Base-by-base conservation (phyloP, 2,888 invertebrate species). In the Byasa hedistus region DNA sequence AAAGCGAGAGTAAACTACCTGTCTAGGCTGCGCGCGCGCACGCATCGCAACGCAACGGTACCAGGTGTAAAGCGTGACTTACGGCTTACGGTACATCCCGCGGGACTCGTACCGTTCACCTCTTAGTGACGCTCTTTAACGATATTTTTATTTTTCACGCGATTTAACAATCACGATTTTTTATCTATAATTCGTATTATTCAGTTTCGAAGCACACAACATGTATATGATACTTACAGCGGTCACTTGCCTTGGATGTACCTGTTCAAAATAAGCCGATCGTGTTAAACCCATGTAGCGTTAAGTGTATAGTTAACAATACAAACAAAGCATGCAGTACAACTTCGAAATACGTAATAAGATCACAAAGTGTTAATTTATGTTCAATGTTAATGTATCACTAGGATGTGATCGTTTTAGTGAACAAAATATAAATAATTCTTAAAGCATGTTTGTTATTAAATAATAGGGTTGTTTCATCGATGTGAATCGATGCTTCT, bases 1-100 rank as follows among this genome's bases (percentile, higher is more conserved):
- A 91, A 89, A 91, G 87, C 82, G 86, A 89, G 85, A 89, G 89
- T 86, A 82, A 27, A 83, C 82, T 76, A 73, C 69, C 69, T 75
- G 75, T 79, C 79, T 82, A 80, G 80, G 73, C 72, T 75, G 80
- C 75, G 73, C 76, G 69, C 64, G 73, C 76, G 76, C 74, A 70
- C 68, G 66, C 64, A 66, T 73, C 72, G 71, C 70, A 59, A 15
- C 12, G 72, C 79, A 86, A 86, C 87, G 87, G 89, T 84, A 88
- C 76, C 79, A 72, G 78, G 80, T 78, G 86, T 87, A 81, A 74
- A 69, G 56, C 64, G 69, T 70, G 68, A 68, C 65, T 69, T 63
- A 64, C 58, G 73, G 63, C 72, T 75, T 78, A 81, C 85, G 84
- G 83, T 83, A 82, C 74, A 81, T 85, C 85, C 83, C 85, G 84